Conservation (phyloP, 2,888 invertebrate genomes). For the Celastrina argiolus region DNA sequence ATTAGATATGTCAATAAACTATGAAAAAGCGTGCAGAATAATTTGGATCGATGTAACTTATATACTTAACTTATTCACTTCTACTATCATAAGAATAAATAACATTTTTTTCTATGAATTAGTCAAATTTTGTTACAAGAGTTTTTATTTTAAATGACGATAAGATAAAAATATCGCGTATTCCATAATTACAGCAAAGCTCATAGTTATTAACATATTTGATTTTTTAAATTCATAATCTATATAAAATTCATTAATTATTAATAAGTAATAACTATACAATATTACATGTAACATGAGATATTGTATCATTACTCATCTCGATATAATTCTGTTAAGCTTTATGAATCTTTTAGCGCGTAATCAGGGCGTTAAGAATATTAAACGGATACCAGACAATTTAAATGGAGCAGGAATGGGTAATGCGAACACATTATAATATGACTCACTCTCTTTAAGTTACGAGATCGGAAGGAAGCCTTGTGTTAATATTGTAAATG, state of each 20-base stretch:
- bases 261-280: too few species aligned
- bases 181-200: too few species aligned
- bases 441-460: slow-evolving; percentile 15
- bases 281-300: neutral
- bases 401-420: slow-evolving; percentile 20
- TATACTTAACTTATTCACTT: too few species aligned
- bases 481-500: slow-evolving; percentile 9
- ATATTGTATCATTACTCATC: neutral
- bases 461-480: slow-evolving; percentile 20
- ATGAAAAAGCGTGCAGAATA: neutral
- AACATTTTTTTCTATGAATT: too few species aligned
- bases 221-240: too few species aligned
- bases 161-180: too few species aligned
- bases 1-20: neutral
- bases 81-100: too few species aligned
- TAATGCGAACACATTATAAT: slow-evolving; percentile 12
- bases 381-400: slow-evolving; percentile 19
- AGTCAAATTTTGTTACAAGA: too few species aligned
- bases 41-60: too few species aligned
- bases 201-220: too few species aligned
- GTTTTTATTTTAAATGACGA: too few species aligned
- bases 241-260: too few species aligned
- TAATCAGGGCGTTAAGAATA: slow-evolving; percentile 1
- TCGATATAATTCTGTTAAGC: neutral
- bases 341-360: slow-evolving; percentile 9